A percentile compares a stretch with the other conserved stretches of the same genome.
Evolutionary conservation across 92 coral and sea anemone species (phyloP).

Genomic region (Porites rus): DNA sequence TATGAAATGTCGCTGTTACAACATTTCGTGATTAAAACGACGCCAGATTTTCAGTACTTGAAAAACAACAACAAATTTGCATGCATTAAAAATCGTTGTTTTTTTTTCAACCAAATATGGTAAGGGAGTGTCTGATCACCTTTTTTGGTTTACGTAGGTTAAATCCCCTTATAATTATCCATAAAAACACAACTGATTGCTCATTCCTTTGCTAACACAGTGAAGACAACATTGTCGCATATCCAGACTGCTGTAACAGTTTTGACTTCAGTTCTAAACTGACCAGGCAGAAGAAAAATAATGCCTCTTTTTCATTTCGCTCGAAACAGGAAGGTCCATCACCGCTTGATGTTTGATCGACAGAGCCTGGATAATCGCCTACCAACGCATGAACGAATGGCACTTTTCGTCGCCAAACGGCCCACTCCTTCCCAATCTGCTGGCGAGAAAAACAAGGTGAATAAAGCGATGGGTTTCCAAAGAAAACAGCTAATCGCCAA

Average conservation of each 20-base stretch:
- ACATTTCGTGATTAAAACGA: no score
- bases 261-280: background rate
- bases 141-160: background rate
- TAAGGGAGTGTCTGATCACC: no score
- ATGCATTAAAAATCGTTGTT: no score
- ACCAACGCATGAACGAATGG: slow-evolving; percentile 6
- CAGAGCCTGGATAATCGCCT: background rate
- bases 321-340: background rate
- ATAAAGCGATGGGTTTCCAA: background rate
- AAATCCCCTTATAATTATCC: background rate
- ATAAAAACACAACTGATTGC: background rate
- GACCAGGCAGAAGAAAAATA: background rate
- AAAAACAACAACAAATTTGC: no score
- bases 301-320: background rate
- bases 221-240: no score
- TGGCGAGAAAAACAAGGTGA: background rate
- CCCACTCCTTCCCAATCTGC: background rate
- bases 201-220: background rate
- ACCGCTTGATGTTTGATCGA: slow-evolving; percentile 9
- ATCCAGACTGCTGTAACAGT: no score
- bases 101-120: no score
- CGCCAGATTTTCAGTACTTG: no score
- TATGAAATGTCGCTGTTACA: no score
- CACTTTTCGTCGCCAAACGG: background rate
- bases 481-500: background rate